These are phyloP conservation scores for Mycalesis mineus DNA, from an alignment of 2,888 invertebrate genomes.

Conservation along the genomic window DNA sequence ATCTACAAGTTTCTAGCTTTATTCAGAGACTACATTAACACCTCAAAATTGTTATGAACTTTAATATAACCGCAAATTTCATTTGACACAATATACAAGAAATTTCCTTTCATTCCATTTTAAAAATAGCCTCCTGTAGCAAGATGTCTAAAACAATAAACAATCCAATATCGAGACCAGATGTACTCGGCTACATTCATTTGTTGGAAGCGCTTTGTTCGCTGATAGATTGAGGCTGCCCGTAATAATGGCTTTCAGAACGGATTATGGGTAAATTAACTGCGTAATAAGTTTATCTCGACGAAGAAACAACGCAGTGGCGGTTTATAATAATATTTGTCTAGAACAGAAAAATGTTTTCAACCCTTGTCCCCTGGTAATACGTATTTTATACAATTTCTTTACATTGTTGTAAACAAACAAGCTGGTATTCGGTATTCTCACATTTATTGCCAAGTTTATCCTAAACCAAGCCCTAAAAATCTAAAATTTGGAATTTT, in stretches of 20 bases:
- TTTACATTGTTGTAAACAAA: no score
- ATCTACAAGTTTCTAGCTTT: no score
- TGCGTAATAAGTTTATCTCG: not conserved
- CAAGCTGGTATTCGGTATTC: no score
- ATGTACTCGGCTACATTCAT: not conserved
- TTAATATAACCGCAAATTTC: not conserved
- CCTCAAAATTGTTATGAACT: not conserved
- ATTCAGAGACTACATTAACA: not conserved
- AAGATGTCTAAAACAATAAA: not conserved
- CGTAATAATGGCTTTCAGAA: constrained; percentile 1
- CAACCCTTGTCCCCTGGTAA: no score
- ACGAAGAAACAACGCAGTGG: not conserved
- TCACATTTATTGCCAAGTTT: no score
- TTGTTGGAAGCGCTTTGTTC: not conserved
- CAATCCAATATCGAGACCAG: constrained; percentile 2
- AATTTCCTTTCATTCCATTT: not conserved
- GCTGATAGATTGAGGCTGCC: not conserved
- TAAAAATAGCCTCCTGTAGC: not conserved
- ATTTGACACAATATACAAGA: not conserved
- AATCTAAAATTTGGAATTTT: no score
- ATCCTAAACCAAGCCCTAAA: no score
- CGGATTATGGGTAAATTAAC: not conserved
- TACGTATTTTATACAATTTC: no score
- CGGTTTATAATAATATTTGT: not conserved
- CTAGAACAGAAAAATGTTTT: no score